Percentiles rank a stretch among this genome's conserved stretches.
phyloP scores from a whole-genome alignment of 2,888 invertebrate genomes.

The Polyommatus icarus region DNA sequence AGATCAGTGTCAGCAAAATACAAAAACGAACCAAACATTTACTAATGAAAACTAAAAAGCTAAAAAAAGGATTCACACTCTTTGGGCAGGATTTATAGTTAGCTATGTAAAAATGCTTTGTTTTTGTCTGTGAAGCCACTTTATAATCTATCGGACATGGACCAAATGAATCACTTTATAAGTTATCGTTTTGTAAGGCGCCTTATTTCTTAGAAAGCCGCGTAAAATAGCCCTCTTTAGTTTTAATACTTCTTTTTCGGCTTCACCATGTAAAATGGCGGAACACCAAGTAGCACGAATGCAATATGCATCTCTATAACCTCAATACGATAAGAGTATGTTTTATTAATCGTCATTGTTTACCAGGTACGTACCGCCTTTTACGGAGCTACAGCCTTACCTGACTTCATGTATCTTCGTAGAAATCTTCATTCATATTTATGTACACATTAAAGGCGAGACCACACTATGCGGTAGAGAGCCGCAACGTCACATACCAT shows the following conservation, averaged over 20 bases:
- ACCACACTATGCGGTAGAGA: neutral
- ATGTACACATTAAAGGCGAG: constrained; percentile 23
- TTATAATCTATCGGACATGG: no score
- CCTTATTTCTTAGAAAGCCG: no score
- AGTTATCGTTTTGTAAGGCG: no score
- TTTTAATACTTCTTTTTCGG: neutral
- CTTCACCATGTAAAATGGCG: neutral
- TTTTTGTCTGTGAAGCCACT: no score
- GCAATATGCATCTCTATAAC: constrained; percentile 38
- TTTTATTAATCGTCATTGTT: constrained; percentile 71
- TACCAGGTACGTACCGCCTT: constrained; percentile 46
- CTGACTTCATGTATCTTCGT: constrained; percentile 49
- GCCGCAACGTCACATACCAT: neutral
- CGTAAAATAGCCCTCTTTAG: no score
- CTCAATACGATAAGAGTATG: constrained; percentile 52
- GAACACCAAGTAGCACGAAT: constrained; percentile 3
- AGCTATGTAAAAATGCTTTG: no score
- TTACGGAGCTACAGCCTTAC: constrained; percentile 44
- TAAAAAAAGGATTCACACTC: no score
- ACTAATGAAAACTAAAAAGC: neutral
- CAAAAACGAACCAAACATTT: neutral
- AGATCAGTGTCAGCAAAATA: neutral
- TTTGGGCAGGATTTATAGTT: no score
- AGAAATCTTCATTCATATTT: constrained; percentile 30
- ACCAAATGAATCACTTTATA: no score